These are phyloP conservation scores for Tetranychus piercei DNA, from an alignment of 2,888 invertebrate species.

Conservation along the genomic window DNA sequence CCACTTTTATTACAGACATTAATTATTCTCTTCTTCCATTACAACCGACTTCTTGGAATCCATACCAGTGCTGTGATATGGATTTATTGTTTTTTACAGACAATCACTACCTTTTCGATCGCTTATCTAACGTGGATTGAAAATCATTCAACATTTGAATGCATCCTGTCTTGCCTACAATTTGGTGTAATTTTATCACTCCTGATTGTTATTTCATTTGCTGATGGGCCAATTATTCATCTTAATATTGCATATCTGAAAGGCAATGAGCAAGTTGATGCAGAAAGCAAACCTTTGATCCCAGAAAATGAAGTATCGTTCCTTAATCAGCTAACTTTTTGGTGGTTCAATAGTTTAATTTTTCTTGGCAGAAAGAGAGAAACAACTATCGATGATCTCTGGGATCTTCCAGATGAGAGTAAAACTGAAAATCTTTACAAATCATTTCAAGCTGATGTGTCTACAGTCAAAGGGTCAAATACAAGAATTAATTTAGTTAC, in stretches of 20 bases:
- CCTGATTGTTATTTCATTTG: neutral
- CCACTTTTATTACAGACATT: constrained; percentile 1
- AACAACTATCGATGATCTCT: constrained; percentile 31
- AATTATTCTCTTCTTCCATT: neutral
- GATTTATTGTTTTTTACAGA: constrained; percentile 13
- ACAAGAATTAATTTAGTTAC: too few species aligned
- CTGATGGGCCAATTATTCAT: neutral
- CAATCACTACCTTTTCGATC: neutral
- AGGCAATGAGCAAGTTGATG: neutral
- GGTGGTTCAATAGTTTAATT: neutral
- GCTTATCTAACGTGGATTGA: neutral
- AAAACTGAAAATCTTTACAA: constrained; percentile 15
- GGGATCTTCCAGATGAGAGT: constrained; percentile 28
- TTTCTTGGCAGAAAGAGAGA: constrained; percentile 30
- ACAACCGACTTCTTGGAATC: neutral
- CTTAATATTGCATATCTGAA: neutral
- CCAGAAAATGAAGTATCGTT: neutral
- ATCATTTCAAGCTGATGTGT: constrained; percentile 16
- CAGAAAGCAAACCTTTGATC: neutral
- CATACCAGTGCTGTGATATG: constrained; percentile 18
- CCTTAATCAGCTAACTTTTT: neutral
- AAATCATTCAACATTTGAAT: neutral
- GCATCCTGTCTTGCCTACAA: neutral
- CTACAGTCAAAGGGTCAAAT: too few species aligned
- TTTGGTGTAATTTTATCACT: neutral